Conservation (phyloP, 2,113 vertebrate genomes). For the Callorhinus ursinus region DNA sequence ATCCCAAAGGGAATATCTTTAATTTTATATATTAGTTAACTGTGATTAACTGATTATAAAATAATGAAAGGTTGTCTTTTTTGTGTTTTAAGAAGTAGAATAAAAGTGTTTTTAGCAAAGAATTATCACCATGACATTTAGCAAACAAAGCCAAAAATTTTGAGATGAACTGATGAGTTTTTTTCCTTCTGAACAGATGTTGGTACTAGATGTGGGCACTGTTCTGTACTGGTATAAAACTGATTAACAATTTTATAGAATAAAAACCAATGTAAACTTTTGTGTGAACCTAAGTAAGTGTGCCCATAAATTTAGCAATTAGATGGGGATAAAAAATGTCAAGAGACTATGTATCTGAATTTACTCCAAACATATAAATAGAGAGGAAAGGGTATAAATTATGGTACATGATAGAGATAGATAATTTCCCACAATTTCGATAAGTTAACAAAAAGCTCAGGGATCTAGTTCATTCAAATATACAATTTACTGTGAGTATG, state of each 20-base stretch:
- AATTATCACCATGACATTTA: neutral
- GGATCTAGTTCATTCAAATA: neutral
- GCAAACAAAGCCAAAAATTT: neutral
- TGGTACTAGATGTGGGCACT: neutral
- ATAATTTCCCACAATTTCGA: neutral
- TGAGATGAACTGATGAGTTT: neutral
- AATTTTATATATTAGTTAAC: neutral
- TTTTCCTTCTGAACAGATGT: neutral
- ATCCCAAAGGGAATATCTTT: neutral
- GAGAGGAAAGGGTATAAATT: neutral
- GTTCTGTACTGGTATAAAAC: neutral
- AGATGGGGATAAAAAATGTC: neutral
- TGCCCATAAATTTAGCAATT: neutral
- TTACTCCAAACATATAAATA: neutral
- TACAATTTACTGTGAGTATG: neutral
- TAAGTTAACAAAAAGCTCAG: neutral
- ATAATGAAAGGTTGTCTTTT: neutral
- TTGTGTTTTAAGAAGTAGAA: neutral
- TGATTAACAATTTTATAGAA: neutral
- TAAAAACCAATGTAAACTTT: neutral
- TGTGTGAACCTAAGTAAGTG: neutral
- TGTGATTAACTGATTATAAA: neutral
- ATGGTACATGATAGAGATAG: neutral
- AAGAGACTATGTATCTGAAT: neutral
- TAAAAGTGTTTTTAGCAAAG: neutral